Evolutionary conservation across 1,140 invertebrate genomes (phyloP).

Genomic region (Polyergus mexicanus): DNA sequence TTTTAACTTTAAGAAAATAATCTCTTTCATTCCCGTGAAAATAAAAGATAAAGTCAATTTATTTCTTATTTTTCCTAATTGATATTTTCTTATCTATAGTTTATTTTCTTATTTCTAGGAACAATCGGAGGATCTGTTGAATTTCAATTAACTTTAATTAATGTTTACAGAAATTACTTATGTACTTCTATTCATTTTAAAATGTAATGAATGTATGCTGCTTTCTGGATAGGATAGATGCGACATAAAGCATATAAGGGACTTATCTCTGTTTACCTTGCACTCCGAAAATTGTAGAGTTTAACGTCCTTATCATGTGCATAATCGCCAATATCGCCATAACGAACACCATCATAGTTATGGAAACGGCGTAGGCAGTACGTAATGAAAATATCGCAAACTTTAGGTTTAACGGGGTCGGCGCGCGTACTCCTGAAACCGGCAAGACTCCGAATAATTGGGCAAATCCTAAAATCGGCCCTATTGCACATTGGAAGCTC

Average conservation of each 20-base stretch:
- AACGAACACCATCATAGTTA: slow-evolving; percentile 67
- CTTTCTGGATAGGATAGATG: background rate
- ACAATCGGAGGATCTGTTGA: background rate
- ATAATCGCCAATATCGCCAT: slow-evolving; percentile 77
- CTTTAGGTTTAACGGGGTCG: slow-evolving; percentile 71
- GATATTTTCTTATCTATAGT: background rate
- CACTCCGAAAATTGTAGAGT: slow-evolving; percentile 73
- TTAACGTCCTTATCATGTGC: slow-evolving; percentile 82
- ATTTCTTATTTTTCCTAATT: background rate
- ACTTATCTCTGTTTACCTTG: slow-evolving; percentile 75
- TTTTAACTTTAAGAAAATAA: background rate
- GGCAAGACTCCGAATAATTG: slow-evolving; percentile 84
- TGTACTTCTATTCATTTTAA: background rate
- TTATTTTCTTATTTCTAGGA: background rate
- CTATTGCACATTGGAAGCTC: slow-evolving; percentile 81
- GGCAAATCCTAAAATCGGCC: slow-evolving; percentile 76
- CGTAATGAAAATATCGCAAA: slow-evolving; percentile 74
- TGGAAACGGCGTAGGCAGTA: slow-evolving; percentile 72
- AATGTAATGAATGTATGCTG: background rate
- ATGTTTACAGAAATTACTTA: background rate
- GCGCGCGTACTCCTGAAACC: slow-evolving; percentile 72
- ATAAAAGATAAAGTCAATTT: background rate
- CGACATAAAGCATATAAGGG: background rate
- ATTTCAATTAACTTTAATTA: background rate
- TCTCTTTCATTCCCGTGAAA: background rate